Evolutionary conservation across 2,888 invertebrate species (phyloP), one percentile per base, ranked within the genome.

Genomic region (Philereme vetulata): DNA sequence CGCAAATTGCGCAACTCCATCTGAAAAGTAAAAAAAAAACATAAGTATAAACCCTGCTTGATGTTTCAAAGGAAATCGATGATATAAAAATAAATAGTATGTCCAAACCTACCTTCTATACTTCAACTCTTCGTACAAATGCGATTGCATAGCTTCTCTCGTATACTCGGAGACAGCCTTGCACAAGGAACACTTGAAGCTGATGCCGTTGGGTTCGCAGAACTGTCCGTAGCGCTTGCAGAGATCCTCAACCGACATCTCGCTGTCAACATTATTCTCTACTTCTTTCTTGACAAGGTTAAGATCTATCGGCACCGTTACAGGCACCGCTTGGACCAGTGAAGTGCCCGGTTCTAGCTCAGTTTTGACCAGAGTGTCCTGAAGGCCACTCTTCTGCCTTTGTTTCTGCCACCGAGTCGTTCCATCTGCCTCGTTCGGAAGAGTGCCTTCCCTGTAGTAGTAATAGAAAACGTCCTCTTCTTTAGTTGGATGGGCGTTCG

Each of bases 91-190:
- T 21, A 21, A 21, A 21, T 21, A 21, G 21, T 21, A 21, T 21
- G 21, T 1, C 2, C 4, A 34, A 66, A 85, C 90, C 88, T 74
- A 95, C 95, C 94, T 94, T 69, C 94, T 92, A 72, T 95, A 95
- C 51, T 94, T 93, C 34, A 95, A 84, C 72, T 96, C 96, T 72
- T 94, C 93, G 71, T 92, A 95, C 53, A 96, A 81, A 84, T 96
- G 96, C 42, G 93, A 93, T 54, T 93, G 92, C 88, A 96, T 94
- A n/a, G 93, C 93, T 4, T 93, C 90, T 32, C 90, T 88, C 33
- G 88, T 90, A 52, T 93, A 93, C 0, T 94, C 93, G 43, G 88
- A 91, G 65, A 94, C 94, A 32, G 88, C 84, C 32, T 86, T 86
- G 69, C 96, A 96, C 51, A 94, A 78, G 0, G 95, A 93, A 73